A percentile compares a stretch with the other conserved stretches of the same genome.
These are phyloP conservation scores for Pomacea maculata DNA, from an alignment of 1,140 invertebrate genomes.

Conservation along the genomic window DNA sequence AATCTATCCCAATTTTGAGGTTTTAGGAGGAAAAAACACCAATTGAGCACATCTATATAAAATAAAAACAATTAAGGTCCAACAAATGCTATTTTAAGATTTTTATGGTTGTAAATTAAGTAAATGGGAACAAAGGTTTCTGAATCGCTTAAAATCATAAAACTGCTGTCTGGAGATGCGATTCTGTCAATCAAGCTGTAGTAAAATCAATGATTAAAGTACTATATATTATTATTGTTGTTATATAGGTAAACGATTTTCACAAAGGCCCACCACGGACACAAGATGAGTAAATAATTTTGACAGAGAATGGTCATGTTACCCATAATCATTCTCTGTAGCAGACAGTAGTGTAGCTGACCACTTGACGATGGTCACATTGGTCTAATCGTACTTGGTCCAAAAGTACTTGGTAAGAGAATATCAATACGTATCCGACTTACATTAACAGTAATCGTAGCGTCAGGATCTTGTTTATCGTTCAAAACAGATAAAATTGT, in stretches of 20 bases:
- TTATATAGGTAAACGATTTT: neutral
- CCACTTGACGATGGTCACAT: neutral
- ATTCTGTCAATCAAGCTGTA: neutral
- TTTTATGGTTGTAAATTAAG: no score
- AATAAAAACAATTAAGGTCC: no score
- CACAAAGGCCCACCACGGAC: neutral
- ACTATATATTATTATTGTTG: neutral
- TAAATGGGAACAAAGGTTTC: no score
- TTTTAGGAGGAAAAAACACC: no score
- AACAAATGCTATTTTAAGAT: no score
- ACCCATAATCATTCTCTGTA: neutral
- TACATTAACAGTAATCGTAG: constrained; percentile 4
- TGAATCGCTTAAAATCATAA: no score
- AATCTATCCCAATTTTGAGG: no score
- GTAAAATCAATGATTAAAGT: no score
- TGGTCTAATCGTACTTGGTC: no score
- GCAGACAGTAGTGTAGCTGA: neutral
- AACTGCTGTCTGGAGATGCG: neutral
- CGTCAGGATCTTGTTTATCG: neutral
- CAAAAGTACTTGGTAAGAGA: neutral
- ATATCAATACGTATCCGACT: neutral
- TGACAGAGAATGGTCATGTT: neutral
- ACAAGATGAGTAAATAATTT: neutral
- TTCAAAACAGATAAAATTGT: constrained; percentile 5
- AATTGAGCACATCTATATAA: no score